These are phyloP conservation scores for Seriola rivoliana DNA, from an alignment of 2,113 vertebrate species.

Conservation along the genomic window DNA sequence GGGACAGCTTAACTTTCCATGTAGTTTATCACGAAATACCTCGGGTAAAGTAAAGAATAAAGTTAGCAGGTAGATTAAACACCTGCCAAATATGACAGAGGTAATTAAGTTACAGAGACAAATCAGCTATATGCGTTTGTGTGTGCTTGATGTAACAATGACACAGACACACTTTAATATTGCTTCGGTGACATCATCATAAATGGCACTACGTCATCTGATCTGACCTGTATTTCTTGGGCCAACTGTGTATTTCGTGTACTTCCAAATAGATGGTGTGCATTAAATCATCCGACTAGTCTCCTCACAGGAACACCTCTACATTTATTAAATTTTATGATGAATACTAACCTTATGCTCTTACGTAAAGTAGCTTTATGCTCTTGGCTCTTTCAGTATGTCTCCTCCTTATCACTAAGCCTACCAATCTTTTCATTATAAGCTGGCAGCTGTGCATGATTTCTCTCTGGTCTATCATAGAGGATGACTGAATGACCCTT, in stretches of 20 bases:
- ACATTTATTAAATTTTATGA: slow-evolving; percentile 21
- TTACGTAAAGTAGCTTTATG: slow-evolving; percentile 27
- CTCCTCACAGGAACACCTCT: background rate
- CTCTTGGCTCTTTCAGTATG: slow-evolving; percentile 34
- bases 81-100: background rate
- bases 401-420: slow-evolving; percentile 29
- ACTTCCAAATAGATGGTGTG: background rate
- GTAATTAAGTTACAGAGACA: background rate
- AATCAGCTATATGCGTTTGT: too few relatives aligned
- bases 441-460: slow-evolving; percentile 29
- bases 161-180: too few relatives aligned
- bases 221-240: background rate
- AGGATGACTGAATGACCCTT: slow-evolving; percentile 55
- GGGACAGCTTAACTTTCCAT: background rate
- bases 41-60: background rate
- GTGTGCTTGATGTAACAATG: too few relatives aligned
- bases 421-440: slow-evolving; percentile 34
- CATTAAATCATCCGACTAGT: slow-evolving; percentile 8
- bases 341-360: slow-evolving; percentile 23
- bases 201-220: background rate
- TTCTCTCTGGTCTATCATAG: slow-evolving; percentile 28
- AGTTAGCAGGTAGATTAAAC: background rate
- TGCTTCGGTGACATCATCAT: too few relatives aligned
- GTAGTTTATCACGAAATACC: background rate
- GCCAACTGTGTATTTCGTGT: background rate